Evolutionary conservation across 2,113 vertebrate species (phyloP), one percentile per base, ranked within the genome.

Genomic region (Brachypteracias leptosomus): DNA sequence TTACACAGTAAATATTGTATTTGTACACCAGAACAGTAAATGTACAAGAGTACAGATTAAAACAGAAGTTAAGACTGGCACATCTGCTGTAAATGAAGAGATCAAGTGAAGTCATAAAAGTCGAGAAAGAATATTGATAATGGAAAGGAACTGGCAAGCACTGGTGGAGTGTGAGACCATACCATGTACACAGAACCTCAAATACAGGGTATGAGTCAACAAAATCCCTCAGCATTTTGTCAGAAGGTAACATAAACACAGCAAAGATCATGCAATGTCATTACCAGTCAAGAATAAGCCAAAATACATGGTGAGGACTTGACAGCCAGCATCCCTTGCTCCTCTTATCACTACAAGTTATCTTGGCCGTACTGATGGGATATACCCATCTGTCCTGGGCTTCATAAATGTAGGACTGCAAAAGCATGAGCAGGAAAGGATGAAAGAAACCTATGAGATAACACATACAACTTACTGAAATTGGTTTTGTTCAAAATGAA

Each of bases 201-300:
- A 88, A 68, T 10, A 63, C 0, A 1, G 0, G 0, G 0, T 22
- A 47, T 29, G 22, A 90, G 35, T 78, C 35, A 57, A 16, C 4
- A 57, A 11, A 4, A 47, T 25, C 6, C 19, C 57, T 33, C 0
- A 0, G 8, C 36, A 65, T 44, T 82, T 76, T 49, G 15, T 70
- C 62, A 54, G 76, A 85, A 73, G 5, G 6, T 12, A 88, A 88
- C 10, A 46, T 12, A 42, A 79, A 55, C 1, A 3, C 76, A 86
- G n/a, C 19, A 86, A 83, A 83, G 42, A 92, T 44, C 70, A 73
- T 0, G 0, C 16, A 76, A 55, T 11, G 68, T 51, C 36, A 55
- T 54, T 36, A 71, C 15, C 36, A 59, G 22, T 7, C 28, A 88
- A 49, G 16, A 92, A 88, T 4, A 77, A 86, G 19, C 10, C 42